Evolutionary conservation across 2,113 vertebrate genomes (phyloP), one percentile per base, ranked within the genome.

Genomic region (Rhegmatorhina hoffmannsi): DNA sequence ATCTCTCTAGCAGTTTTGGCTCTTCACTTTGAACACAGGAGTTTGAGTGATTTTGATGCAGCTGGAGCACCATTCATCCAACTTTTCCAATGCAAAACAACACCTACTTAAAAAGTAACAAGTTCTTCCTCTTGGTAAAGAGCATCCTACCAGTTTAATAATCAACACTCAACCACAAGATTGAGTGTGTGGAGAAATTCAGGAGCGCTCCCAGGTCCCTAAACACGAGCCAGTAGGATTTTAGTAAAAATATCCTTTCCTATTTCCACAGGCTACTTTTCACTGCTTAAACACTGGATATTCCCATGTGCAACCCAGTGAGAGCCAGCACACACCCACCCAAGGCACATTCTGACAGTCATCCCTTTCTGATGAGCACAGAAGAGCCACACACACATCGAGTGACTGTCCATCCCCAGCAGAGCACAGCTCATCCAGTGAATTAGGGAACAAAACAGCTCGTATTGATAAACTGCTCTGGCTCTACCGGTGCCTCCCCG

Each of bases 231-330:
- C 1, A 11, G 50, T 1, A 84, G 26, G 24, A 75, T 24, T 83
- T 55, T 7, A 80, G 52, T 19, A 81, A 83, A 89, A 92, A 84
- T 4, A 36, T 4, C 36, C 53, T 29, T 67, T 53, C 28, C n/a
- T 53, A 12, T 74, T 92, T 79, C 89, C 63, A 67, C 31, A 64
- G 46, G 47, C 34, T 81, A 59, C 44, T 95, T 25, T 5, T 40
- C 56, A 36, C 10, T 59, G 52, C 36, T 50, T 31, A 40, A 60
- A 80, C 11, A 34, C 4, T 4, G 19, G 67, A 7, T 12, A n/a
- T 19, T 46, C 67, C 73, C 52, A 25, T 0, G 1, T n/a, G 19
- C 15, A n/a, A 60, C 19, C 17, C 60, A 86, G 55, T 0, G 1
- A 75, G 80, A 90, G 34, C 50, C 60, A 72, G 47, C 70, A 68